These are phyloP conservation scores for Bombus huntii DNA, from an alignment of 1,140 invertebrate genomes.

Conservation along the genomic window DNA sequence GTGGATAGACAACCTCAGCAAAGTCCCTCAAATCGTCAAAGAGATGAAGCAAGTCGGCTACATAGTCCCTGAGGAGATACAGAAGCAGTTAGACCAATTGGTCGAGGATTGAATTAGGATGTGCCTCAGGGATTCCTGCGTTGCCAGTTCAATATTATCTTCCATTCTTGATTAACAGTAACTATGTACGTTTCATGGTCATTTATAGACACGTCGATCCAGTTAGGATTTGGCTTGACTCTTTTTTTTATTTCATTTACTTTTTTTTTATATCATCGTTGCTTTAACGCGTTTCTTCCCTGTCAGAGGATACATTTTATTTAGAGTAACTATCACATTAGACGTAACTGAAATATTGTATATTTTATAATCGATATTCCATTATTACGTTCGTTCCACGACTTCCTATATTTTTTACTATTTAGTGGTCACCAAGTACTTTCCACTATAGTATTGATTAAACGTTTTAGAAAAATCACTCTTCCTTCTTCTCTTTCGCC, in stretches of 20 bases:
- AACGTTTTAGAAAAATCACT: background rate
- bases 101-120: background rate
- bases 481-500: background rate
- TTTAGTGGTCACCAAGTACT: too few relatives aligned
- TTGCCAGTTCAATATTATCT: background rate
- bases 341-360: background rate
- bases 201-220: background rate
- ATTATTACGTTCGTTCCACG: background rate
- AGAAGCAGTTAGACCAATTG: background rate
- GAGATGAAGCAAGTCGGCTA: constrained; percentile 87
- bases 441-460: background rate
- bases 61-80: constrained; percentile 74
- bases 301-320: background rate
- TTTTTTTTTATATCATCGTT: background rate
- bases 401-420: too few relatives aligned
- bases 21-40: constrained; percentile 84
- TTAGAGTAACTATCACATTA: too few relatives aligned
- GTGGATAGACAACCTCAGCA: constrained; percentile 87
- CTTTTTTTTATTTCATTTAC: too few relatives aligned
- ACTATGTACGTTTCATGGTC: background rate
- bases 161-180: background rate
- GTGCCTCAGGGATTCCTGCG: too few relatives aligned
- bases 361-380: background rate
- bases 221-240: background rate
- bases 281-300: background rate